Evolutionary conservation across 2,888 invertebrate genomes (phyloP), one percentile per base, ranked within the genome.

Genomic region (Salpingus planirostris): DNA sequence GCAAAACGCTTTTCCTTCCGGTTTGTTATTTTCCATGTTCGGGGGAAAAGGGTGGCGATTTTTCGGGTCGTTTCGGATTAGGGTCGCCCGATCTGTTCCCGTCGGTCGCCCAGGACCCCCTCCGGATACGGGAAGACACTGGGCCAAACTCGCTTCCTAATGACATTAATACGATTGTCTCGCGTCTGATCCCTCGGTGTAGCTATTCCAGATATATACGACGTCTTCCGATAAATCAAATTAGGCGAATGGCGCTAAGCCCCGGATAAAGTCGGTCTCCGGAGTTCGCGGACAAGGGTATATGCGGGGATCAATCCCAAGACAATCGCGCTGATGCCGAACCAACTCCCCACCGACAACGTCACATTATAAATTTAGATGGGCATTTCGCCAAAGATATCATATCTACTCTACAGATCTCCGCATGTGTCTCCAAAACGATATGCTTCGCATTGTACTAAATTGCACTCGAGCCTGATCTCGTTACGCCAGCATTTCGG

Each of bases 151-250:
- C 14, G 22, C n/a, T 15, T 22, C 33, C 4, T 34, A 38, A 38
- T 26, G 35, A 31, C 31, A 35, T 31, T 35, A 38, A 35, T 35
- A 24, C 38, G 38, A 38, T 38, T 38, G 34, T 31, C 23, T 37
- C 30, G 24, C 28, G 27, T 34, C 10, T 24, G 34, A 38, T 34
- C 31, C 31, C 29, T 15, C 24, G 24, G 14, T n/a, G 11, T 24
- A 24, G 13, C 15, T 13, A 24, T 24, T 30, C 12, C 21, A 34
- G 29, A 38, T 28, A 29, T 21, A 25, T n/a, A n/a, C n/a, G n/a
- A n/a, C 33, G 34, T 25, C 34, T 15, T 26, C 13, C 28, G 24
- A 38, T 31, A 35, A 35, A 38, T 35, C 38, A 38, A 38, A 38
- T 38, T 38, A 35, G 31, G 28, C 21, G 35, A 34, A 34, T 25